Base-by-base conservation (phyloP, 2,113 vertebrate genomes). In the Conger conger region DNA sequence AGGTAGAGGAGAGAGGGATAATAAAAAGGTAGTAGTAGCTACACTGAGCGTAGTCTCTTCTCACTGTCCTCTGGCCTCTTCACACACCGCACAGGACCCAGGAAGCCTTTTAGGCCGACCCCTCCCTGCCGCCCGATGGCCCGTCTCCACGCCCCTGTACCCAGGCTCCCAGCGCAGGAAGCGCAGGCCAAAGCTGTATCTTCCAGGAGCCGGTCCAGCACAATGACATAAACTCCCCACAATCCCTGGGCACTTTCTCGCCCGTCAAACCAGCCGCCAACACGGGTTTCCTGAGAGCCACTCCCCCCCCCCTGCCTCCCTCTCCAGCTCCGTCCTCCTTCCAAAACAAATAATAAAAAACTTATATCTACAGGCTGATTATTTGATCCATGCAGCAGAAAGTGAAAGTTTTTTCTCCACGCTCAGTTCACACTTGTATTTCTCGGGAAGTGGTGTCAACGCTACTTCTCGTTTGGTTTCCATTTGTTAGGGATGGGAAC, bases 171-270 rank as follows among this genome's bases (percentile, higher is more conserved):
- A 20, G 7, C n/a, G 54, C 80, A 57, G 80, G 50, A 57, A 81
- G 36, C 30, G 9, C 4, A 18, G 50, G 50, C 50, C 50, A 57
- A 18, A 54, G 80, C 50, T 54, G 1, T 53, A 20, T 81, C 80
- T 81, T 30, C 45, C 33, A 30, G 30, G 50, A 54, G 27, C 30
- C n/a, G 0, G 15, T 27, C 83, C 50, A 53, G 30, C 45, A 78
- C 20, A 42, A n/a, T 57, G 77, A 80, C 83, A 78, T 53, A 18
- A 53, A 18, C 45, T 57, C 68, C 50, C 54, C 83, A 80, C 78
- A 37, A 54, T 20, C 53, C 37, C 83, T 2, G 18, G 54, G 83
- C 20, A 42, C 54, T 54, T 80, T 54, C 83, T 60, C 13, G 42
- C 6, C 15, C 36, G 2, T 35, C 83, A 53, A 54, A 23, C 15